Percentiles rank a stretch among this genome's conserved stretches.
Conservation (phyloP, 1,140 invertebrate genomes). For the Drosophila ohnishii region DNA sequence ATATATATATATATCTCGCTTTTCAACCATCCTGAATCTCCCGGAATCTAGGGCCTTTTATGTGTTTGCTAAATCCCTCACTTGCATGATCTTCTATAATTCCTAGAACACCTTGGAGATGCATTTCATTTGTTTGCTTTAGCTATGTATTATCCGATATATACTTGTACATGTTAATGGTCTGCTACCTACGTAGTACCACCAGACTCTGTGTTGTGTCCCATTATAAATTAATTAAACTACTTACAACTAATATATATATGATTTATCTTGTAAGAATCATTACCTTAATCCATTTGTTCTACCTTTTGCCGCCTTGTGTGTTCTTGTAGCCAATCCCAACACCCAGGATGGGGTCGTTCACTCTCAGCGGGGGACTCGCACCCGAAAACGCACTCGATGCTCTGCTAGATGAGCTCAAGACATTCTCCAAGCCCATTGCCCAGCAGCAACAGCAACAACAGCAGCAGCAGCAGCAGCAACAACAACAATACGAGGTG, state of each 20-base stretch:
- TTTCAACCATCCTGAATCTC: conserved; percentile 5
- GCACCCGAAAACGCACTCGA: conserved; percentile 95
- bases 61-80: conserved; percentile 7
- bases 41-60: not conserved
- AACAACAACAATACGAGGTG: conserved; percentile 67
- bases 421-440: conserved; percentile 90
- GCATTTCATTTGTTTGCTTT: conserved; percentile 12
- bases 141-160: conserved; percentile 14
- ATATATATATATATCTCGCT: not conserved
- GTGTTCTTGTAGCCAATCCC: conserved; percentile 81
- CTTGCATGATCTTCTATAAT: conserved; percentile 17
- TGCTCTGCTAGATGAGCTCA: conserved; percentile 95
- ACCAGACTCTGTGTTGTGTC: conserved; percentile 34
- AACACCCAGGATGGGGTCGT: conserved; percentile 86
- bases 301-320: conserved; percentile 22
- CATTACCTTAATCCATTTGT: conserved; percentile 1
- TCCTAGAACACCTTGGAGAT: not conserved
- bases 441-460: conserved; percentile 67
- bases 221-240: conserved; percentile 30
- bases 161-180: conserved; percentile 21
- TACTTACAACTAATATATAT: conserved; percentile 50
- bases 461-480: conserved; percentile 37
- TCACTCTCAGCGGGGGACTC: conserved; percentile 87
- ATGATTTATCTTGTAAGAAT: conserved; percentile 30
- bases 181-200: conserved; percentile 10